These are phyloP conservation scores for Pyralis farinalis DNA, from an alignment of 2,888 invertebrate genomes.

Conservation along the genomic window DNA sequence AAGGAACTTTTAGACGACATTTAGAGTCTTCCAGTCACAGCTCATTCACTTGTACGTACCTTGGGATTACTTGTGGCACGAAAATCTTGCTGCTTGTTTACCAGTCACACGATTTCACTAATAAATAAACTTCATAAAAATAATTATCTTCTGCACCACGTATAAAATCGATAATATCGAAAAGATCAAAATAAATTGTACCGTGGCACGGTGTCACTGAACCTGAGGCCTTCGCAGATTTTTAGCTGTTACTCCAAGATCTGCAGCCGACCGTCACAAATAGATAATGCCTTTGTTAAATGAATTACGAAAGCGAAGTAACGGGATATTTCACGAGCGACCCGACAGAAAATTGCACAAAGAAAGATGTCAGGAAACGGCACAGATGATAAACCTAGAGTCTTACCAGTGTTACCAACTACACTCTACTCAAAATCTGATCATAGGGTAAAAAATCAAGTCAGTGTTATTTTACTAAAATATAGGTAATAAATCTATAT, in stretches of 20 bases:
- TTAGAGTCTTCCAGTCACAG: slow-evolving; percentile 24
- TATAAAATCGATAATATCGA: slow-evolving; percentile 69
- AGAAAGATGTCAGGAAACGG: slow-evolving; percentile 60
- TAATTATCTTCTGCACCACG: slow-evolving; percentile 52
- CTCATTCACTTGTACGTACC: slow-evolving; percentile 46
- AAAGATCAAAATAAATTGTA: slow-evolving; percentile 55
- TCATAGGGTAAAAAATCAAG: no score
- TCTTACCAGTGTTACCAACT: background rate
- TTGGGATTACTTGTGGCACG: slow-evolving; percentile 65
- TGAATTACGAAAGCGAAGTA: slow-evolving; percentile 73
- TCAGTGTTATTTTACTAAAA: no score
- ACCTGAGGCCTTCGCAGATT: slow-evolving; percentile 33
- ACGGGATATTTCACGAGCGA: slow-evolving; percentile 72
- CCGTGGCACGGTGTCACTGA: slow-evolving; percentile 47
- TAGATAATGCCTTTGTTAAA: slow-evolving; percentile 66
- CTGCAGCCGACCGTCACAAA: slow-evolving; percentile 50
- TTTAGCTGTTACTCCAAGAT: slow-evolving; percentile 44
- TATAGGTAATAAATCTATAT: no score
- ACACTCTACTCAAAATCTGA: background rate
- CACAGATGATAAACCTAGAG: slow-evolving; percentile 34
- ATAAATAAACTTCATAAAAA: slow-evolving; percentile 71
- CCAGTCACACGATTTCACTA: slow-evolving; percentile 56
- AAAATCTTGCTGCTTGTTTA: slow-evolving; percentile 60
- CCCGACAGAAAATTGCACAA: slow-evolving; percentile 62
- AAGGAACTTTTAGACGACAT: slow-evolving; percentile 17